These are phyloP conservation scores for Tenthredo scrophulariae DNA, from an alignment of 2,888 invertebrate genomes.

Conservation along the genomic window DNA sequence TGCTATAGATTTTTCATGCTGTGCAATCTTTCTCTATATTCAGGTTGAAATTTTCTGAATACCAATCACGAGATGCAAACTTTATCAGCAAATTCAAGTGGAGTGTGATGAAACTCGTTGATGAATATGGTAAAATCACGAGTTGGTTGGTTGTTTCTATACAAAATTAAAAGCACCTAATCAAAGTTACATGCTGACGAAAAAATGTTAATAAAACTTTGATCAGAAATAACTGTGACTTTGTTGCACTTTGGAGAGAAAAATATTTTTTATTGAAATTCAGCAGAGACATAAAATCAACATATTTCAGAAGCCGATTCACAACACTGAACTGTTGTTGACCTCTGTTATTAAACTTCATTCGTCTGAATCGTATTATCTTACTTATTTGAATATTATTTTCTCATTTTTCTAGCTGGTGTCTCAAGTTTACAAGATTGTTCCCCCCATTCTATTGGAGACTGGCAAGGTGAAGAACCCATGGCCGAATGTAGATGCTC, in stretches of 20 bases:
- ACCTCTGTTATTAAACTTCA: neutral
- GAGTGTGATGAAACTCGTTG: too few species aligned
- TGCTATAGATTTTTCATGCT: neutral
- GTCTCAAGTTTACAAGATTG: slow-evolving; percentile 93
- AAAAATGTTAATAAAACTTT: neutral
- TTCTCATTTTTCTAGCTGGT: slow-evolving; percentile 83
- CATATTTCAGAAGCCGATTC: neutral
- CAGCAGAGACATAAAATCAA: neutral
- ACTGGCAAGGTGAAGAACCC: slow-evolving; percentile 98
- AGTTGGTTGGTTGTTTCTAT: neutral
- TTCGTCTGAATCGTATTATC: neutral
- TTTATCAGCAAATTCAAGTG: neutral
- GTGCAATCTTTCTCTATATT: too few species aligned
- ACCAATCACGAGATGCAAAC: neutral
- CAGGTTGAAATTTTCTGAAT: neutral
- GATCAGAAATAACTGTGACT: neutral
- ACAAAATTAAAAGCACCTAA: neutral
- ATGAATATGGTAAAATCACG: neutral
- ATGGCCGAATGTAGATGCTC: slow-evolving; percentile 99
- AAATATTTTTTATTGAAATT: neutral
- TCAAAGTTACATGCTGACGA: neutral
- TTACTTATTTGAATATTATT: neutral
- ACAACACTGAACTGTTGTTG: neutral
- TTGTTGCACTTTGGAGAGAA: neutral
- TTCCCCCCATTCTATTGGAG: slow-evolving; percentile 94